Evolutionary conservation across 2,888 invertebrate genomes (phyloP).

Genomic region (Mythimna vitellina): DNA sequence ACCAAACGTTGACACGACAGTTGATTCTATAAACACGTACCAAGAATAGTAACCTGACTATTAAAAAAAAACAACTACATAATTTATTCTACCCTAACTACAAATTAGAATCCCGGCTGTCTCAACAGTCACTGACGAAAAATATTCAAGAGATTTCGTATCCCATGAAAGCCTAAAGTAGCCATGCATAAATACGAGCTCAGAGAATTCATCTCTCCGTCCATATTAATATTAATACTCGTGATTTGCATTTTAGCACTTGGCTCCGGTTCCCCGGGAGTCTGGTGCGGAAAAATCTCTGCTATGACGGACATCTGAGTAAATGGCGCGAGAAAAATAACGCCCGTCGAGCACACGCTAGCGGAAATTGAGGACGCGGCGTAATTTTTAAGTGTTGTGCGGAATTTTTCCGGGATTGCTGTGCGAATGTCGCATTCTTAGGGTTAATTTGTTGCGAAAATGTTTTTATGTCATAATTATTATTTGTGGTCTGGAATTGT

Average conservation of each 20-base stretch:
- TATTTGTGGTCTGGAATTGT: neutral
- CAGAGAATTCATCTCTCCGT: conserved; percentile 70
- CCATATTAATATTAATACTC: conserved; percentile 84
- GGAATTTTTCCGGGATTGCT: conserved; percentile 57
- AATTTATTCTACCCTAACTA: conserved; percentile 55
- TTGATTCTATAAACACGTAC: neutral
- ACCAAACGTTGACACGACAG: neutral
- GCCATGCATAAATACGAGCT: conserved; percentile 72
- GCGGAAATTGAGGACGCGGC: conserved; percentile 75
- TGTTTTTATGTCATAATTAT: neutral
- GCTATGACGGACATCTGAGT: conserved; percentile 85
- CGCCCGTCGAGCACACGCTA: conserved; percentile 74
- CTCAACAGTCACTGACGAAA: conserved; percentile 60
- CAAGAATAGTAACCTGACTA: neutral
- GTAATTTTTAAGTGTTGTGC: conserved; percentile 64
- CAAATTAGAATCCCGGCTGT: conserved; percentile 56
- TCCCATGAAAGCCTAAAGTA: conserved; percentile 67
- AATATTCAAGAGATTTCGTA: conserved; percentile 64
- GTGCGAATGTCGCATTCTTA: conserved; percentile 63
- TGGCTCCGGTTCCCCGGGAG: conserved; percentile 67
- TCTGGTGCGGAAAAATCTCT: conserved; percentile 80
- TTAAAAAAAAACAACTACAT: conserved; percentile 8
- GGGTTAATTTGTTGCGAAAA: conserved; percentile 47
- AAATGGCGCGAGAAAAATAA: conserved; percentile 88
- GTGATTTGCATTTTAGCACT: conserved; percentile 85